These are phyloP conservation scores for Cheilinus undulatus DNA, from an alignment of 2,113 vertebrate species.

Conservation along the genomic window DNA sequence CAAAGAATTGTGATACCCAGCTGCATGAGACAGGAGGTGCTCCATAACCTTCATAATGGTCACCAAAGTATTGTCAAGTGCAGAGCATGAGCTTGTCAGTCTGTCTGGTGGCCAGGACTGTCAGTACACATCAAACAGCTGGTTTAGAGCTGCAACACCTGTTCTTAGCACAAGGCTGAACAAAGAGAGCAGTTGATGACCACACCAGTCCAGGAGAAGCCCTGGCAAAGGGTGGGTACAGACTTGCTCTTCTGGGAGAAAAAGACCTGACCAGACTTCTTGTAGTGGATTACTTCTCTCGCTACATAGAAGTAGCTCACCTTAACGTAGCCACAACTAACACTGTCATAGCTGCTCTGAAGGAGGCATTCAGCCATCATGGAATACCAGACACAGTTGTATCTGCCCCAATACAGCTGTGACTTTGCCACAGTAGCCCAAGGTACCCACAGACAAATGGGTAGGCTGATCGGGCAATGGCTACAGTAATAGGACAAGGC, in stretches of 20 bases:
- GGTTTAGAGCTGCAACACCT: neutral
- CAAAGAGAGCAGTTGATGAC: neutral
- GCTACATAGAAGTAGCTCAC: neutral
- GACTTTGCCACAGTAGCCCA: neutral
- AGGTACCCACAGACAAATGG: neutral
- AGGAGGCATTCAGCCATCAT: neutral
- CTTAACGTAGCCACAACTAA: neutral
- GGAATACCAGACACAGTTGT: neutral
- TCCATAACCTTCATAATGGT: neutral
- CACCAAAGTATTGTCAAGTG: slow-evolving; percentile 20
- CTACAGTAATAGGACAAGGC: neutral
- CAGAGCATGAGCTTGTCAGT: neutral
- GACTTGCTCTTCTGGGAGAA: slow-evolving; percentile 3
- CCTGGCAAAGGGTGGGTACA: slow-evolving; percentile 1
- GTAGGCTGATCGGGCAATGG: neutral
- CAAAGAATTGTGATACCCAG: slow-evolving; percentile 6
- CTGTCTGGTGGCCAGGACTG: slow-evolving; percentile 5
- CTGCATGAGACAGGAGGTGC: neutral
- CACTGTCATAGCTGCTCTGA: neutral
- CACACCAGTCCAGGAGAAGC: neutral
- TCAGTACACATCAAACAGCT: neutral
- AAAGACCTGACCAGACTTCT: neutral
- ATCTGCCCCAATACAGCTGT: neutral
- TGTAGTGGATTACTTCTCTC: neutral
- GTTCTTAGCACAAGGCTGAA: slow-evolving; percentile 6